phyloP scores from a whole-genome alignment of 2,888 invertebrate genomes.

The Piscicola geometra region DNA sequence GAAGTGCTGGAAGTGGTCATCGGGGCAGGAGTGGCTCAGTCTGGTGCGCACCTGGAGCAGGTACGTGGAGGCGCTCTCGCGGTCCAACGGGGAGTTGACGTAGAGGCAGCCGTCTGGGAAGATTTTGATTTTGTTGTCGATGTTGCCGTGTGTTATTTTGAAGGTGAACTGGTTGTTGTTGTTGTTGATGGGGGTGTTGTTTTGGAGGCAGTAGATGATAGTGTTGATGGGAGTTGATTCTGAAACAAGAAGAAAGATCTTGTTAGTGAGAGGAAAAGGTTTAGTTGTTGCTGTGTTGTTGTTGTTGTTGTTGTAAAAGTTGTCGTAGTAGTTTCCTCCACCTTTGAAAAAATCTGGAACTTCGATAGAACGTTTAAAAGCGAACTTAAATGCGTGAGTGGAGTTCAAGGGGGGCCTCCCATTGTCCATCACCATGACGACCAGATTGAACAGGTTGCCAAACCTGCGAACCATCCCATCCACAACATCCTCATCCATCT shows the following conservation, averaged over 20 bases:
- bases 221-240: conserved; percentile 88
- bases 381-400: conserved; percentile 45
- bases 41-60: conserved; percentile 76
- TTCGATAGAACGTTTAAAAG: neutral
- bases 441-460: conserved; percentile 41
- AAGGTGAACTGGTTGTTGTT: conserved; percentile 44
- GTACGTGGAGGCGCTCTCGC: conserved; percentile 86
- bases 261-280: neutral
- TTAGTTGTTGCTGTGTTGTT: neutral
- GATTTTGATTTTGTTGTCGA: conserved; percentile 79
- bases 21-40: conserved; percentile 53
- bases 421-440: conserved; percentile 48
- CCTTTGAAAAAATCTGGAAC: neutral
- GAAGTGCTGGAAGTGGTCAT: neutral
- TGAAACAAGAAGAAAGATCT: conserved; percentile 58
- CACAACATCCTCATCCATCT: conserved; percentile 50
- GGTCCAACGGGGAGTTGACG: conserved; percentile 76
- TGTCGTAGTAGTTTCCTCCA: neutral
- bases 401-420: conserved; percentile 46
- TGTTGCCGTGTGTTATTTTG: conserved; percentile 78
- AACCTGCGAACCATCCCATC: neutral
- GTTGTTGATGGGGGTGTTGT: conserved; percentile 80
- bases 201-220: conserved; percentile 55
- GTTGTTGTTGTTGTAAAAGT: neutral
- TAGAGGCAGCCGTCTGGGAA: conserved; percentile 91